A percentile compares a stretch with the other conserved stretches of the same genome.
Conservation (phyloP, 2,888 invertebrate species). For the Tetheella fluctuosa region DNA sequence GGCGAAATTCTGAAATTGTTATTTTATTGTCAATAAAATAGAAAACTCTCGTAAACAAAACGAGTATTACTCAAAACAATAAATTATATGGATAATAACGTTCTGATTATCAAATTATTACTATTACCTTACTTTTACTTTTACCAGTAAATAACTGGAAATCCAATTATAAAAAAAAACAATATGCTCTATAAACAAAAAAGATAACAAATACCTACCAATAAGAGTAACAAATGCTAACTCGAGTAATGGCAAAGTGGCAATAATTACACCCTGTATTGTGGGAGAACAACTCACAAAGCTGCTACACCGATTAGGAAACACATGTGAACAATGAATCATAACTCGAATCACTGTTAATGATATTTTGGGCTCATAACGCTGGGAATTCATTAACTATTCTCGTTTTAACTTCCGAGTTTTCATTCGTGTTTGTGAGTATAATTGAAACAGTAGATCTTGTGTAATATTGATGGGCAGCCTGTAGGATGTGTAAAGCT, state of each 20-base stretch:
- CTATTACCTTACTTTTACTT: no score
- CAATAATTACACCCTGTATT: constrained; percentile 12
- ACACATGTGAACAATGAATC: constrained; percentile 37
- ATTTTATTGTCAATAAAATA: no score
- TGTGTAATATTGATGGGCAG: no score
- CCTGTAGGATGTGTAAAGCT: no score
- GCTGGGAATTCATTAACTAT: not conserved
- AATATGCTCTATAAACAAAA: no score
- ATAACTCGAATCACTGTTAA: constrained; percentile 13
- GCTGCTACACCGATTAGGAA: constrained; percentile 39
- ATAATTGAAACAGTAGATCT: not conserved
- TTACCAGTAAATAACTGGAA: no score
- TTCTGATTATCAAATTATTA: no score
- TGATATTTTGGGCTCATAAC: constrained; percentile 1
- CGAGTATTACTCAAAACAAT: no score
- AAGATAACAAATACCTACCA: not conserved
- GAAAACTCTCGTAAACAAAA: no score
- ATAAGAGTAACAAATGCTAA: not conserved
- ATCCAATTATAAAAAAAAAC: no score
- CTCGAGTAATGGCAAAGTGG: not conserved
- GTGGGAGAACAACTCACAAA: constrained; percentile 33
- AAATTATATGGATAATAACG: no score
- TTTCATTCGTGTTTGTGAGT: not conserved
- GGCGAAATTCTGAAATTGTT: no score
- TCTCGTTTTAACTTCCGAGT: not conserved